Evolutionary conservation across 53 echinoderm and acorn worm species (phyloP), one percentile per base, ranked within the genome.

Genomic region (Stichopus horrens): DNA sequence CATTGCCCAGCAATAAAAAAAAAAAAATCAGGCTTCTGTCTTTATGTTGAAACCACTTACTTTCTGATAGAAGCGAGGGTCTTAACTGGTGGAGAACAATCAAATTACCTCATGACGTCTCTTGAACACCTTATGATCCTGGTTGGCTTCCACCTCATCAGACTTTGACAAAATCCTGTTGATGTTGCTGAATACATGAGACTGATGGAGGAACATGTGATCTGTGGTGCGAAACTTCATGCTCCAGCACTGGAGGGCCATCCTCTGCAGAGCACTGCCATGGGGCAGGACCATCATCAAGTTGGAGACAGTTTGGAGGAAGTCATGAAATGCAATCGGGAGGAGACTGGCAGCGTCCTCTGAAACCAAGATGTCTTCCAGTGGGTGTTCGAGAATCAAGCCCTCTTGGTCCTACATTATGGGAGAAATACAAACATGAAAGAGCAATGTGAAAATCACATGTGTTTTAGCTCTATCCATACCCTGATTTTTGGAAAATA

Each of bases 171-270:
- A 80, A 56, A 97, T 97, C 86, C 94, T 91, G 76, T 95, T 97
- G 93, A 97, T 97, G 89, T 97, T 97, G 75, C 97, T 97, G 86
- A 97, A 97, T 53, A 97, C 97, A 18, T 97, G 97, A 14, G 97
- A 97, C 86, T 94, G 94, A 83, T 97, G 97, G 58, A 97, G 86
- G 91, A 97, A 97, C 58, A 97, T 84, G 59, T 97, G 97, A 76
- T 97, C 97, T 11, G 95, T 90, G 19, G 92, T 95, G 9, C 95
- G 88, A 89, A 97, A 97, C 52, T 94, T 94, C 58, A 97, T 91
- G 59, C 97, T 95, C 97, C 97, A 97, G 91, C 97, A 97, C 65
- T 95, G 88, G 91, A 97, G 91, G 67, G 97, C 97, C 95, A 95
- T 95, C 91, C 92, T 92, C 80, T 97, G 97, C n/a, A 95, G 89